Conservation (phyloP, 2,888 invertebrate genomes). For the Noctua fimbriata region DNA sequence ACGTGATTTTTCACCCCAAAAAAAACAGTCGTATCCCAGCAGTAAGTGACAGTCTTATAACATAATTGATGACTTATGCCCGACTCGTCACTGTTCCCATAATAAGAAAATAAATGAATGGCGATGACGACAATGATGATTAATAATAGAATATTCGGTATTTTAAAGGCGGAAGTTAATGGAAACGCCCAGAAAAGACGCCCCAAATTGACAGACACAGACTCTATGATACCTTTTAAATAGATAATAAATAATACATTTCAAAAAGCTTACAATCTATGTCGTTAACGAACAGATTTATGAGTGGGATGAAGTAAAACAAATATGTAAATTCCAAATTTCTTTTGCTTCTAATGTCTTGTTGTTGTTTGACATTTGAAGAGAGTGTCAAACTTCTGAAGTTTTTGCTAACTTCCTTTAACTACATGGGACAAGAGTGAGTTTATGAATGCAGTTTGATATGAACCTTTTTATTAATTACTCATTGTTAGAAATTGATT, state of each 20-base stretch:
- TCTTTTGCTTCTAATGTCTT: too few species aligned
- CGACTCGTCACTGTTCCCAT: too few species aligned
- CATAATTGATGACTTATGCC: neutral
- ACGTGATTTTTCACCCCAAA: too few species aligned
- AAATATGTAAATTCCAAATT: neutral
- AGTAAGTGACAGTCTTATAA: neutral
- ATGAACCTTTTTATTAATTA: conserved; percentile 2
- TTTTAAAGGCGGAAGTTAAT: neutral
- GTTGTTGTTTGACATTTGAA: too few species aligned
- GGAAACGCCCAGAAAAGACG: too few species aligned
- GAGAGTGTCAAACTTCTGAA: neutral
- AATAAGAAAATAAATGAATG: neutral
- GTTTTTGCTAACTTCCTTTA: neutral
- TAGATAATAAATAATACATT: too few species aligned
- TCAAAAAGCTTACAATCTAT: neutral
- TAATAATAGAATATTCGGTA: neutral
- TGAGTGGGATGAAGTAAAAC: neutral
- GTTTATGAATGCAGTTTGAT: neutral
- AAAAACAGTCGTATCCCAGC: too few species aligned
- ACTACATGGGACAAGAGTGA: neutral
- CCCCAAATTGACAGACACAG: neutral
- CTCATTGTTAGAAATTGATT: conserved; percentile 33
- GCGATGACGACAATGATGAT: neutral
- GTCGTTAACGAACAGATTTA: neutral
- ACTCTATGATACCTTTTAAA: too few species aligned